phyloP scores from a whole-genome alignment of 53 echinoderm and acorn worm genomes.

The Apostichopus leukothele region DNA sequence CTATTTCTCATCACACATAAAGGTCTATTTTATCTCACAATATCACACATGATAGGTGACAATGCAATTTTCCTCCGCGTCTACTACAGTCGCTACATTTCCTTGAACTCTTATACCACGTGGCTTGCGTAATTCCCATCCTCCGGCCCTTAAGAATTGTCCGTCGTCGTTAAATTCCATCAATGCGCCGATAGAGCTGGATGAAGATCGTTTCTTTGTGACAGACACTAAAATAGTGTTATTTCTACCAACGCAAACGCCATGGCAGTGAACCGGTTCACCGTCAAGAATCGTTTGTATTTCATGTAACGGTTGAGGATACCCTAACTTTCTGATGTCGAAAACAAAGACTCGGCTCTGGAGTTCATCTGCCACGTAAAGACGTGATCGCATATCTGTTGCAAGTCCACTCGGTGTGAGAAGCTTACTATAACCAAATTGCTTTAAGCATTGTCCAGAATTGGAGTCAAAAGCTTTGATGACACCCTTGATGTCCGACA shows the following conservation, averaged over 20 bases:
- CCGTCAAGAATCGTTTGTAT: not conserved
- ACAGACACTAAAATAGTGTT: conserved; percentile 5
- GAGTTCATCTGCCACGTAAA: conserved; percentile 24
- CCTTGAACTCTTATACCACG: conserved; percentile 17
- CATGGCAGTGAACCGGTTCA: conserved; percentile 4
- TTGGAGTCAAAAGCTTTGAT: conserved; percentile 21
- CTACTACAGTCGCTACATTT: not conserved
- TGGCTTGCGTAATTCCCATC: conserved; percentile 16
- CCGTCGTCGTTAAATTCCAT: conserved; percentile 9
- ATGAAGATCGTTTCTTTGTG: not conserved
- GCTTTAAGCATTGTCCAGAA: not conserved
- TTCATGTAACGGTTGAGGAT: not conserved
- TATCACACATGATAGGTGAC: not conserved
- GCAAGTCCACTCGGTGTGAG: conserved; percentile 19
- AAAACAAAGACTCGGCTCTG: conserved; percentile 16
- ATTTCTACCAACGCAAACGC: not conserved
- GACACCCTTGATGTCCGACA: conserved; percentile 21
- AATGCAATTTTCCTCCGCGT: conserved; percentile 19
- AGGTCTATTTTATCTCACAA: not conserved
- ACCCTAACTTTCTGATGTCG: not conserved
- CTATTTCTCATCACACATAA: too few relatives aligned
- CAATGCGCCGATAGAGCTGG: not conserved
- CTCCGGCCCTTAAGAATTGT: not conserved
- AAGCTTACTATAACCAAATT: not conserved
- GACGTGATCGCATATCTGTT: not conserved